A percentile compares a stretch with the other conserved stretches of the same genome.
These are phyloP conservation scores for Sinonovacula constricta DNA, from an alignment of 1,140 invertebrate species.

Conservation along the genomic window DNA sequence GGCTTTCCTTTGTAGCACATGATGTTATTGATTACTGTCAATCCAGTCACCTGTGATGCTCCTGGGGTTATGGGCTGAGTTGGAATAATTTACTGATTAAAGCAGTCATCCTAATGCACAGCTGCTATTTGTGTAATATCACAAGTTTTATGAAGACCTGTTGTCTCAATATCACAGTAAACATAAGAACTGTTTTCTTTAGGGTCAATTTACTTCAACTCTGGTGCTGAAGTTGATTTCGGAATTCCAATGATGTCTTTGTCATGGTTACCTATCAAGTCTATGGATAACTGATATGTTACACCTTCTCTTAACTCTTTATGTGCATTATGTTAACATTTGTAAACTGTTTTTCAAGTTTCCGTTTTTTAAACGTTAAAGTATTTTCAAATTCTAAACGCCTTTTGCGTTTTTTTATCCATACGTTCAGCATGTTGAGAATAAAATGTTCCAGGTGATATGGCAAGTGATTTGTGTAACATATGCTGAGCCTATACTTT, in stretches of 20 bases:
- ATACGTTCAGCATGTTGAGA: neutral
- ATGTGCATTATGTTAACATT: neutral
- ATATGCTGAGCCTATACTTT: constrained; percentile 38
- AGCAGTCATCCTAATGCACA: neutral
- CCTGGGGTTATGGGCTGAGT: no score
- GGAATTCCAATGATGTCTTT: constrained; percentile 1
- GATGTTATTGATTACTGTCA: neutral
- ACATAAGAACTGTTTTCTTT: neutral
- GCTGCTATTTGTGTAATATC: constrained; percentile 23
- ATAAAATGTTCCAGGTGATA: neutral
- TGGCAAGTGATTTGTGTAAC: neutral
- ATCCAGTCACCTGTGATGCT: no score
- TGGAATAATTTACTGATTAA: constrained; percentile 7
- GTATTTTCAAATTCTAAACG: neutral
- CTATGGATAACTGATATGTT: constrained; percentile 10
- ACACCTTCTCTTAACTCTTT: neutral
- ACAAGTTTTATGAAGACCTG: neutral
- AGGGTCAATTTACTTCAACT: neutral
- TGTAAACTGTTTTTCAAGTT: neutral
- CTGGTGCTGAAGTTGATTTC: neutral
- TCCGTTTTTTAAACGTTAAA: neutral
- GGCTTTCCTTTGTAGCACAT: constrained; percentile 3
- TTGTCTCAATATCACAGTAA: constrained; percentile 27
- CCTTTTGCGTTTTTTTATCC: neutral
- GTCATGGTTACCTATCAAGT: neutral